These are phyloP conservation scores for Ictalurus punctatus DNA, from an alignment of 2,113 vertebrate species.

Conservation along the genomic window DNA sequence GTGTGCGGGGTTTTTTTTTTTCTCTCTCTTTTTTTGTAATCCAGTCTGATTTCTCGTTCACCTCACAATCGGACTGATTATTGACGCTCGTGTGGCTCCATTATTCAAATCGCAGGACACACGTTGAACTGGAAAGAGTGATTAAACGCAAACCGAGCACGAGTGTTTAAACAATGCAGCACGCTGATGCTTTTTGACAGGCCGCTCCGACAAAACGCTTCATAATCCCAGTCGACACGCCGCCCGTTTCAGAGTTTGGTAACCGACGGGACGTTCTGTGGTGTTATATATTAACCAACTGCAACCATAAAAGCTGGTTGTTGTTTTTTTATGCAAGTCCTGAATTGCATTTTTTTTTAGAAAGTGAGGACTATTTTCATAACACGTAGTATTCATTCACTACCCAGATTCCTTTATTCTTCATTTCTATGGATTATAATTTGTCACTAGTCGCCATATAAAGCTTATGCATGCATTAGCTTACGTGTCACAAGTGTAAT, in stretches of 20 bases:
- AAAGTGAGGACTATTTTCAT: not conserved
- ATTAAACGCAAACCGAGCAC: not conserved
- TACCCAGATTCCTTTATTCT: slow-evolving; percentile 68
- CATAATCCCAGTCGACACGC: not conserved
- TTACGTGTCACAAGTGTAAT: slow-evolving; percentile 66
- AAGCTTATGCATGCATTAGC: slow-evolving; percentile 75
- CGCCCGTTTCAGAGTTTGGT: not conserved
- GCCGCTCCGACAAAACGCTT: not conserved
- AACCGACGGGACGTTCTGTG: not conserved
- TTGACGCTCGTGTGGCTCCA: not conserved
- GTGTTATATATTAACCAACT: not conserved
- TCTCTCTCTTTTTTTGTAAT: not conserved
- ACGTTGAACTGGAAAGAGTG: not conserved
- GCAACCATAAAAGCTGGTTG: not conserved
- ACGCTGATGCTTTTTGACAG: not conserved
- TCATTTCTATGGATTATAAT: slow-evolving; percentile 73
- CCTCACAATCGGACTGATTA: not conserved
- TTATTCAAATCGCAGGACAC: not conserved
- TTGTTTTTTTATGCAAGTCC: not conserved
- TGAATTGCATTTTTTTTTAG: not conserved
- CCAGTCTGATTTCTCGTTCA: not conserved
- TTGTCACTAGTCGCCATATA: slow-evolving; percentile 62
- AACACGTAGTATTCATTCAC: slow-evolving; percentile 15
- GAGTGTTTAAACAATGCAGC: not conserved
- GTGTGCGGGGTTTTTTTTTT: not conserved